Evolutionary conservation across 2,888 invertebrate genomes (phyloP), one percentile per base, ranked within the genome.

Genomic region (Synanthedon tipuliformis): DNA sequence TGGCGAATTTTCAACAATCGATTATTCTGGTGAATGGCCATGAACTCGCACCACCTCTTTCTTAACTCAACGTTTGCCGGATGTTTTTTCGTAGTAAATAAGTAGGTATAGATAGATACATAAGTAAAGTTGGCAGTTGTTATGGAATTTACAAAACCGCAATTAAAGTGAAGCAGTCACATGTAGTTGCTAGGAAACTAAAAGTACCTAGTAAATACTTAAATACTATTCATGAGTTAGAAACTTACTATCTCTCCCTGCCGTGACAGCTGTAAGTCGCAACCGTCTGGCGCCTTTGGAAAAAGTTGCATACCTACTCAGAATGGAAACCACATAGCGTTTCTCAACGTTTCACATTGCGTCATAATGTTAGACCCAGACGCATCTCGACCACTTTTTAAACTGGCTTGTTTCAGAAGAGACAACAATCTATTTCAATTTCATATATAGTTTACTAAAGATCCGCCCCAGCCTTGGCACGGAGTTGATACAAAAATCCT

Each of bases 1-100:
- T 60, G 59, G 69, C 69, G 65, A 73, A 72, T 68, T 72, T 73
- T 66, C 65, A 63, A 61, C 73, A 73, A 80, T 81, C 81, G 79
- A 84, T 85, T 82, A 77, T 81, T 78, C 69, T 67, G 66, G 61
- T 78, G 34, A 34, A 10, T 34, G 81, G 73, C 80, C 82, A 70
- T 84, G 82, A 82, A 84, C 82, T 72, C 75, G 56, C 66, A 63
- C 68, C 64, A 66, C 66, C 68, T 73, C 72, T 71, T 64, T 55
- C 61, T 59, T 60, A 4, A 13, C 12, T 57, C 52, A 57, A 56
- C 57, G 55, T 45, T 45, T 60, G 65, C 65, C 66, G 64, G 66
- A 73, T 76, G 74, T 66, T 60, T 63, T 62, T 65, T 56, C 53
- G 57, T 65, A 60, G 59, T 63, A 65, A 65, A 65, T 65, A 68